Conservation (phyloP, 2,888 invertebrate genomes). For the Sympetrum striolatum region DNA sequence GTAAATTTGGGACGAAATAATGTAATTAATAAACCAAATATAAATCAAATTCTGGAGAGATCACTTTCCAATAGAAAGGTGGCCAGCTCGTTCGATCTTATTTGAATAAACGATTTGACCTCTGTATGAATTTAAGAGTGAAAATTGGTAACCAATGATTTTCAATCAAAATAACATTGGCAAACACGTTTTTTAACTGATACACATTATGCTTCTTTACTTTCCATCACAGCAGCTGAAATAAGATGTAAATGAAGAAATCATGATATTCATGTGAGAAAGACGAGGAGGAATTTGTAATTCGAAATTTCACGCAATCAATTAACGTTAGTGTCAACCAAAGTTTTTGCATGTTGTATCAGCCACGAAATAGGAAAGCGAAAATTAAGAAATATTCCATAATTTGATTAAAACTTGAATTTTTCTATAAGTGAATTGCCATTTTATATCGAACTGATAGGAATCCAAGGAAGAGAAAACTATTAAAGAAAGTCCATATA, state of each 20-base stretch:
- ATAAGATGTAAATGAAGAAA: background rate
- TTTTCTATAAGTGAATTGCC: too few relatives aligned
- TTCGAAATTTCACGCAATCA: background rate
- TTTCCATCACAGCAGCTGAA: background rate
- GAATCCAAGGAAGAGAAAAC: too few relatives aligned
- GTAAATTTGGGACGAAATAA: background rate
- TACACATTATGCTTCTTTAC: background rate
- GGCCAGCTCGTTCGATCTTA: background rate
- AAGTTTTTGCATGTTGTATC: too few relatives aligned
- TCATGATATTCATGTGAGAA: background rate
- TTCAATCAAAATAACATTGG: background rate
- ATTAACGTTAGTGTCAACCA: too few relatives aligned
- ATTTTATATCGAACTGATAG: too few relatives aligned
- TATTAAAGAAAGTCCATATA: too few relatives aligned
- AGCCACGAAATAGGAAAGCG: too few relatives aligned
- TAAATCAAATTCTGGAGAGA: background rate
- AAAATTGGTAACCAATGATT: background rate
- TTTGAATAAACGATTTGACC: background rate
- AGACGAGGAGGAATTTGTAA: background rate
- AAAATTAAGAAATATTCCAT: too few relatives aligned
- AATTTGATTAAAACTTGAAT: too few relatives aligned
- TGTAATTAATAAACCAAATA: background rate
- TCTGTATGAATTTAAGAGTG: background rate
- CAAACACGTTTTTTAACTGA: background rate
- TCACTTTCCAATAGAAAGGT: background rate